Evolutionary conservation across 2,888 invertebrate genomes (phyloP), one percentile per base, ranked within the genome.

Genomic region (Dasysyrphus tricinctus): DNA sequence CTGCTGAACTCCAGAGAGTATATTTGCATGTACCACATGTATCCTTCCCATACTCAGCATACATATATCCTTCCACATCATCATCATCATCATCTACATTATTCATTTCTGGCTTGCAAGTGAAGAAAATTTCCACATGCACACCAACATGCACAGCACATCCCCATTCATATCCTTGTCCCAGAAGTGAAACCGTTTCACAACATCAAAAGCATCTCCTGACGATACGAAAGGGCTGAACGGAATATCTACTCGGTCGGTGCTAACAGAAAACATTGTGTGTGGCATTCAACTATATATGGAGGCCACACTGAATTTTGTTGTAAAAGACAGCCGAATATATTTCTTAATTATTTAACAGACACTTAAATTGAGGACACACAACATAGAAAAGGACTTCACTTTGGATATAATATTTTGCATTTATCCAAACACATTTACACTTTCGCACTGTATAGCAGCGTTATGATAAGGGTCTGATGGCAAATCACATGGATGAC

Each of bases 291-390:
- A 42, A 69, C 39, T 37, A 39, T n/a, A n/a, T n/a, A n/a, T 56
- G 39, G 61, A 74, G 37, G 56, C 54, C 78, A 74, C n/a, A 74
- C 39, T 32, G 29, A 67, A 37, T 24, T 61, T 37, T 76, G 65
- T 57, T 77, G 76, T 63, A 73, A 61, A 51, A 37, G 56, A 72
- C 47, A 74, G 29, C 54, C 70, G 57, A 75, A 86, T 79, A 86
- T 79, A 63, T 57, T 86, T 86, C 70, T 86, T 79, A 86, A 86
- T 86, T 82, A 82, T 86, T 86, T 78, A 82, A 82, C 74, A 82
- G 79, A 74, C 78, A 75, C 72, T 61, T 75, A 69, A 67, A 85
- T 73, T 73, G 65, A 76, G 84, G 80, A 77, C 75, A 86, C 75
- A 86, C 78, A 82, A 65, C 82, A 86, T 79, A 74, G 82, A 82